A percentile compares a stretch with the other conserved stretches of the same genome.
phyloP scores from a whole-genome alignment of 2,113 vertebrate species.

The Engraulis encrasicolus region DNA sequence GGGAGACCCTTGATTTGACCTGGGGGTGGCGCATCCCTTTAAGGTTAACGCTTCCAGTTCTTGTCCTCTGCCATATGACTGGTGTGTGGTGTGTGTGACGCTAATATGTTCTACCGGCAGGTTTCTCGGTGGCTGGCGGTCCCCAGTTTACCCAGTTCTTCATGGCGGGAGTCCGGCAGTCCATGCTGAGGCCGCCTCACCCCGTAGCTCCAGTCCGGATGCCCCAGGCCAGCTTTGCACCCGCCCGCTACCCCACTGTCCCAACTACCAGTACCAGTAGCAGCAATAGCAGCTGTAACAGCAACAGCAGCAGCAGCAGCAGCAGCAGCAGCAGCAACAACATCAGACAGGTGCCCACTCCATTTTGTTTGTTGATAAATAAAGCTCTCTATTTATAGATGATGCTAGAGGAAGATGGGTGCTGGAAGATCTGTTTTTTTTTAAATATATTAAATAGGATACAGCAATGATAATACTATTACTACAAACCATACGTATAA shows the following conservation, averaged over 20 bases:
- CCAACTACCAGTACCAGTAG: too few relatives aligned
- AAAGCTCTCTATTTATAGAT: too few relatives aligned
- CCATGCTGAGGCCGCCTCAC: slow-evolving; percentile 76
- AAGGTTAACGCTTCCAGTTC: background rate
- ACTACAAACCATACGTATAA: too few relatives aligned
- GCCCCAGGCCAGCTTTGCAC: slow-evolving; percentile 63
- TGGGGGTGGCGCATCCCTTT: too few relatives aligned
- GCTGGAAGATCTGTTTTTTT: too few relatives aligned
- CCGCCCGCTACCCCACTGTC: slow-evolving; percentile 65
- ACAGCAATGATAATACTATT: too few relatives aligned
- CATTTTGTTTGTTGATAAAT: background rate
- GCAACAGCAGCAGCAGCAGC: too few relatives aligned
- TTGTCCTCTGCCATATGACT: background rate
- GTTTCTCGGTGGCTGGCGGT: slow-evolving; percentile 71
- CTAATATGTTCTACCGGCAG: slow-evolving; percentile 19
- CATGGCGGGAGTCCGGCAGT: slow-evolving; percentile 78
- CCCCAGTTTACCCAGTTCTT: slow-evolving; percentile 74
- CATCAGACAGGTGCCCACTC: background rate
- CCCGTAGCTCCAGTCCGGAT: slow-evolving; percentile 75
- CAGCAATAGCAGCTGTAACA: too few relatives aligned
- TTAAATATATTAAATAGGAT: too few relatives aligned
- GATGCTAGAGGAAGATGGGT: too few relatives aligned
- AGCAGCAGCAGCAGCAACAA: too few relatives aligned
- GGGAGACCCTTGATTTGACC: background rate
- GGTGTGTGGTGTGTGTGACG: background rate